Evolutionary conservation across 2,113 vertebrate species (phyloP).

Genomic region (Centropus unirufus): DNA sequence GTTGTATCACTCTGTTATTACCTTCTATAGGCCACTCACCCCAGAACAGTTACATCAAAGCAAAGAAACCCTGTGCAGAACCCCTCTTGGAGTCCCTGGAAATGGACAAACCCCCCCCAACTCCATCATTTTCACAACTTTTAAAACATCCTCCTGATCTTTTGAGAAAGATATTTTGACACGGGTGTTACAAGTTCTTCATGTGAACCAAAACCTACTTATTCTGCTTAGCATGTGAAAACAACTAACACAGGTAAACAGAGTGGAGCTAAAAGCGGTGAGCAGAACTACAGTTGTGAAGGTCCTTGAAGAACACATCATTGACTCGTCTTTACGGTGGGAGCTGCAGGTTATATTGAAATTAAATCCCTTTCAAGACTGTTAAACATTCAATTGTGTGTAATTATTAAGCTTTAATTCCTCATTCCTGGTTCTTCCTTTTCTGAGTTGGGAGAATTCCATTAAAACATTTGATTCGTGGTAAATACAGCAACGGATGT

Average conservation of each 20-base stretch:
- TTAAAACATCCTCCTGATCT: not conserved
- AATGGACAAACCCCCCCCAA: not conserved
- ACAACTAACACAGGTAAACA: not conserved
- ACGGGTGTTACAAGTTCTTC: not conserved
- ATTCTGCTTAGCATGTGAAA: not conserved
- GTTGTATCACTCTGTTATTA: not conserved
- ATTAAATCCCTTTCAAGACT: not conserved
- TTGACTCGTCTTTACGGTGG: not conserved
- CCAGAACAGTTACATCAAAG: not conserved
- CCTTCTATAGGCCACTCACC: not conserved
- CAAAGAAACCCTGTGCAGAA: not conserved
- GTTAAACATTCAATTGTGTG: not conserved
- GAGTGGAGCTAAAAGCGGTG: not conserved
- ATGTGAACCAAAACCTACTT: not conserved
- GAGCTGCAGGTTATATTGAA: not conserved
- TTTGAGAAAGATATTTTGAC: not conserved
- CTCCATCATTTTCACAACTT: not conserved
- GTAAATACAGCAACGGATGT: not conserved
- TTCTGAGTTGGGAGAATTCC: not conserved
- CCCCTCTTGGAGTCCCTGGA: not conserved
- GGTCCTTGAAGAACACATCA: not conserved
- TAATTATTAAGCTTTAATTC: conserved; percentile 6
- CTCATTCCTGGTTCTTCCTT: not conserved
- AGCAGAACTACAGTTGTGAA: not conserved
- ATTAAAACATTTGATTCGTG: not conserved